Conservation (phyloP, 2,113 vertebrate species). For the Sclerurus mexicanus region DNA sequence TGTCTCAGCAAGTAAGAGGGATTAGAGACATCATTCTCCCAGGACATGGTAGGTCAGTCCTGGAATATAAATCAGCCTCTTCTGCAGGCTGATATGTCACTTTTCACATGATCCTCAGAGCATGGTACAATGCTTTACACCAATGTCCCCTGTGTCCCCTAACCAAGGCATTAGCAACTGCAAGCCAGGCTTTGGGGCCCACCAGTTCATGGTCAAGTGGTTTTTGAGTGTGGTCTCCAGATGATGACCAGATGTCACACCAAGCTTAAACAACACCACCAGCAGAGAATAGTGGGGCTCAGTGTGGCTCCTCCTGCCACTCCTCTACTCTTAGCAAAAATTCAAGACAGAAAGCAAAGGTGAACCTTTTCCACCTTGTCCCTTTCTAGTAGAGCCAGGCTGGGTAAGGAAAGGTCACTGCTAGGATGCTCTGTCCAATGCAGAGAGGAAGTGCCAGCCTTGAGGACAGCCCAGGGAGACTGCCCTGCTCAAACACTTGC, state of each 20-base stretch:
- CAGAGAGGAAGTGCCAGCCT: not conserved
- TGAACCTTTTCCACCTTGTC: not conserved
- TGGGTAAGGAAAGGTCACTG: not conserved
- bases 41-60: not conserved
- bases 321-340: not conserved
- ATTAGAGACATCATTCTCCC: constrained; percentile 13
- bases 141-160: not conserved
- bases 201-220: not conserved
- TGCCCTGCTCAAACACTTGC: rapidly evolving
- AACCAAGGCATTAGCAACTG: not conserved
- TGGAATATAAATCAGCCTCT: not conserved
- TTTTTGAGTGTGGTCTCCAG: not conserved
- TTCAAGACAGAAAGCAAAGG: not conserved
- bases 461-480: not conserved
- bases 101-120: not conserved
- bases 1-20: not conserved
- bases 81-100: not conserved
- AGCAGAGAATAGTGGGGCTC: not conserved
- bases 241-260: not conserved
- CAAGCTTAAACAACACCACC: not conserved
- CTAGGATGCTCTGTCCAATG: not conserved
- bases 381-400: not conserved
- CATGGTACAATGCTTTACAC: not conserved
- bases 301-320: not conserved
- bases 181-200: not conserved